phyloP scores from a whole-genome alignment of 2,888 invertebrate species.

The Zygothrica quintamaculata region DNA sequence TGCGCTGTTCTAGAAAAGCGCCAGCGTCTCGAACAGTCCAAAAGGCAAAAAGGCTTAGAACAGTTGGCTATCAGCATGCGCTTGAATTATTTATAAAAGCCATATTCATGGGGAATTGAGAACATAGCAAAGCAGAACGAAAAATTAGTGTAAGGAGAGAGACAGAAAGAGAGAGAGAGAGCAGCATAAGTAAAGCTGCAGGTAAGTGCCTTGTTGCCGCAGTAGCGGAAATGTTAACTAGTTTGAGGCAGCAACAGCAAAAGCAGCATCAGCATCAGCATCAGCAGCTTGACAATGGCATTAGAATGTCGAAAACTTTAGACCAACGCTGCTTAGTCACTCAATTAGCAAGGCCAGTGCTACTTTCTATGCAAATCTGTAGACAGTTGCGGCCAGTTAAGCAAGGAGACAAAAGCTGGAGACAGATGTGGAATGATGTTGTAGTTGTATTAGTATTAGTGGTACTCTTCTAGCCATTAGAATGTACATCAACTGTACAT shows the following conservation, averaged over 20 bases:
- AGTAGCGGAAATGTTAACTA: conserved; percentile 76
- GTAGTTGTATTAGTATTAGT: background rate
- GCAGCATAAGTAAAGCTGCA: conserved; percentile 18
- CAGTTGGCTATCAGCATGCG: conserved; percentile 67
- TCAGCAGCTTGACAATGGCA: conserved; percentile 75
- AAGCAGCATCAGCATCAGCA: conserved; percentile 51
- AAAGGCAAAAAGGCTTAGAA: conserved; percentile 59
- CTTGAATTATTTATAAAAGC: conserved; percentile 78
- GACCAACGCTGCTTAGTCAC: conserved; percentile 70
- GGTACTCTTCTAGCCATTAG: conserved; percentile 59
- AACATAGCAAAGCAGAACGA: conserved; percentile 25
- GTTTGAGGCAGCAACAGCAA: conserved; percentile 51
- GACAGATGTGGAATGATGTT: background rate
- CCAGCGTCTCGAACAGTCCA: conserved; percentile 38
- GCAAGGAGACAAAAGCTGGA: conserved; percentile 8
- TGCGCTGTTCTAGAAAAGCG: conserved; percentile 60
- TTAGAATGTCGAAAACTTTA: conserved; percentile 77
- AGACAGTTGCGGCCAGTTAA: conserved; percentile 43
- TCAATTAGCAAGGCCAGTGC: conserved; percentile 68
- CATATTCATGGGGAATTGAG: conserved; percentile 69
- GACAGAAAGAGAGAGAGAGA: background rate
- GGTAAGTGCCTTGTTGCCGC: conserved; percentile 41
- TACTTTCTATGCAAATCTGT: conserved; percentile 76
- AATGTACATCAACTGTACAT: conserved; percentile 78
- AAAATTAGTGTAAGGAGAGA: too few relatives aligned